Evolutionary conservation across 2,113 vertebrate genomes (phyloP), one percentile per base, ranked within the genome.

Genomic region (Dissostichus mawsoni): DNA sequence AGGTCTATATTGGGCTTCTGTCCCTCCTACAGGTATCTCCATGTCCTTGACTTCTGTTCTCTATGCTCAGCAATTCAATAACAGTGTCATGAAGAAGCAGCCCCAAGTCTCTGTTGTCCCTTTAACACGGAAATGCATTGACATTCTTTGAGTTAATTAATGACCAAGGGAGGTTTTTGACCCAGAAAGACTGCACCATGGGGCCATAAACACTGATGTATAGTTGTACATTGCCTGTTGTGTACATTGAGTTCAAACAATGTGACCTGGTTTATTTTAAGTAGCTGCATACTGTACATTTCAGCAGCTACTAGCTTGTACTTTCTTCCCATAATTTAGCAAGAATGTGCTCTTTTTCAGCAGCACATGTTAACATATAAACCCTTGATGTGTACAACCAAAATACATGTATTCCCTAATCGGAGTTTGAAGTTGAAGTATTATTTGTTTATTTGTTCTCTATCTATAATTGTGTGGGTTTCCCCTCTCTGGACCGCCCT

Each of bases 141-240:
- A 52, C 84, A 84, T 89, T 85, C 76, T 81, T 80, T 69, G 78
- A 69, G 80, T 87, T 85, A 86, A 87, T 89, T 84, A 87, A 80
- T 88, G 62, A 53, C 82, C 80, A 89, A 2, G 77, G 76, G 70
- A 85, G 62, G 48, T 33, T 80, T 87, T 58, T 81, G 59, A 69
- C 72, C 83, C 14, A 87, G 66, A 80, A 81, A 79, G 17, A 44
- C 61, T 67, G 56, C 47, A 57, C 41, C 29, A 51, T 66, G 20
- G 66, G 78, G 56, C 5, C 29, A 58, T 63, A 53, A 64, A 82
- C 47, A 58, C 53, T 63, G 67, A 63, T 41, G 14, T 41, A 33
- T 71, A 29, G 11, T 48, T 74, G 29, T 55, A 55, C 47, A 20
- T 72, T 59, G 25, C 25, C 53, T 57, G 48, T 53, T 75, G 8